A percentile compares a stretch with the other conserved stretches of the same genome.
phyloP scores from a whole-genome alignment of 2,797 vertebrate genomes.

The Protonibea diacanthus region DNA sequence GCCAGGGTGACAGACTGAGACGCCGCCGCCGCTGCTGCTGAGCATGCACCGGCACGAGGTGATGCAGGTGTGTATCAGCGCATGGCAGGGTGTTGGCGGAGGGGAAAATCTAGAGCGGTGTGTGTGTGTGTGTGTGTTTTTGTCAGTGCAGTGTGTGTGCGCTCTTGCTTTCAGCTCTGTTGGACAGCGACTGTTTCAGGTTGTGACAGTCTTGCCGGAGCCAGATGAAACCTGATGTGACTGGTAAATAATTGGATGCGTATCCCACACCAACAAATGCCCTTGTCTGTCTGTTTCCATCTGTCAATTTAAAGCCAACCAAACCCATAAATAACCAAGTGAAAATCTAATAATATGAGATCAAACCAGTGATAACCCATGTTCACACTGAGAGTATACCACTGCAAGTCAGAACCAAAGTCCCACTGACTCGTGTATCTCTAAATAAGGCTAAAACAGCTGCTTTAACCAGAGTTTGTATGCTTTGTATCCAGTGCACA shows the following conservation, averaged over 20 bases:
- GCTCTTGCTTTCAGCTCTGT: not conserved
- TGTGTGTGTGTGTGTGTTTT: not conserved
- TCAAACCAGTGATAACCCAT: not conserved
- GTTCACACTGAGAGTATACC: not conserved
- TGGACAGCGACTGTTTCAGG: not conserved
- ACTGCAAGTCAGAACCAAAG: not conserved
- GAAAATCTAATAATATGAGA: not conserved
- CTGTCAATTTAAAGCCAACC: not conserved
- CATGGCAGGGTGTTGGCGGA: conserved; percentile 3
- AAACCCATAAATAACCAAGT: not conserved
- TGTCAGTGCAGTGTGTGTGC: not conserved
- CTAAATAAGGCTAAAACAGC: conserved; percentile 1
- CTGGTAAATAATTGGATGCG: not conserved
- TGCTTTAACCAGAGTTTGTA: conserved; percentile 3
- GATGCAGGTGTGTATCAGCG: conserved; percentile 27
- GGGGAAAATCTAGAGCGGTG: conserved; percentile 6
- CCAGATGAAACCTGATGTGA: not conserved
- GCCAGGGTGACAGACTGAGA: conserved; percentile 52
- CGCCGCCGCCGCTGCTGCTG: not conserved
- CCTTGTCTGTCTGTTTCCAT: not conserved
- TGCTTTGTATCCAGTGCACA: conserved; percentile 1
- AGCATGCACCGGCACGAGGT: conserved; percentile 34
- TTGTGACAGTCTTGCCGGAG: not conserved
- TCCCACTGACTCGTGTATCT: not conserved
- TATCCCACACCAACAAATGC: not conserved